These are phyloP conservation scores for Chelon auratus DNA, from an alignment of 2,797 vertebrate genomes.

Conservation along the genomic window DNA sequence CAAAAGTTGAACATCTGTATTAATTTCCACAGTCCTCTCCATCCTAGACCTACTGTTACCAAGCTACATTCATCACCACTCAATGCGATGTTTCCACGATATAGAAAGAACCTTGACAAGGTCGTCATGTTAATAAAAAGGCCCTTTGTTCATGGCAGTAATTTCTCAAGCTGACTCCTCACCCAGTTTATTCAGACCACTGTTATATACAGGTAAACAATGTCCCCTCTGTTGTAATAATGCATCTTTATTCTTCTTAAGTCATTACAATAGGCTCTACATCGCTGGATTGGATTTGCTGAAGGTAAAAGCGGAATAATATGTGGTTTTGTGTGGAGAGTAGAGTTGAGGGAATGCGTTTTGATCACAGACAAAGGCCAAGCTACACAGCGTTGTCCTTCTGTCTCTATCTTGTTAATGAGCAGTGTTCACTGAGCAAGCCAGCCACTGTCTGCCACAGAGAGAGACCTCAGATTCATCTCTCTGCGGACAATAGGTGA, in stretches of 20 bases:
- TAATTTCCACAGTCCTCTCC: slow-evolving; percentile 33
- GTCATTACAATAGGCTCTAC: slow-evolving; percentile 72
- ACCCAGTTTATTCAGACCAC: slow-evolving; percentile 73
- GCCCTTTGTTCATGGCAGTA: slow-evolving; percentile 73
- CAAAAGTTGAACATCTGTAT: slow-evolving; percentile 1
- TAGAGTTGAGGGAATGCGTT: slow-evolving; percentile 77
- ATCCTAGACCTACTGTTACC: slow-evolving; percentile 40
- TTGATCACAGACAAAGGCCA: slow-evolving; percentile 84
- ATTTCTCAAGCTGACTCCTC: slow-evolving; percentile 76
- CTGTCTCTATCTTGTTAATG: slow-evolving; percentile 84
- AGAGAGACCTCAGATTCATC: slow-evolving; percentile 86
- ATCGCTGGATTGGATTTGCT: slow-evolving; percentile 70
- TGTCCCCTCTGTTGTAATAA: slow-evolving; percentile 76
- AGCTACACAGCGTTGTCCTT: slow-evolving; percentile 79
- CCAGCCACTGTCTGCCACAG: slow-evolving; percentile 80
- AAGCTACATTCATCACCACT: slow-evolving; percentile 54
- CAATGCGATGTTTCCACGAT: slow-evolving; percentile 54
- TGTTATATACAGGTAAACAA: slow-evolving; percentile 78
- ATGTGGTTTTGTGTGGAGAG: slow-evolving; percentile 74
- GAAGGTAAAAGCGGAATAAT: slow-evolving; percentile 81
- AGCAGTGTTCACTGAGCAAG: slow-evolving; percentile 80
- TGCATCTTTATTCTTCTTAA: slow-evolving; percentile 78
- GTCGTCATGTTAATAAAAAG: slow-evolving; percentile 71
- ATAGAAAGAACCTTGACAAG: slow-evolving; percentile 48
- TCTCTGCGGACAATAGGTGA: slow-evolving; percentile 85